These are phyloP conservation scores for Isaurus tuberculatus DNA, from an alignment of 92 coral and sea anemone species.

Conservation along the genomic window DNA sequence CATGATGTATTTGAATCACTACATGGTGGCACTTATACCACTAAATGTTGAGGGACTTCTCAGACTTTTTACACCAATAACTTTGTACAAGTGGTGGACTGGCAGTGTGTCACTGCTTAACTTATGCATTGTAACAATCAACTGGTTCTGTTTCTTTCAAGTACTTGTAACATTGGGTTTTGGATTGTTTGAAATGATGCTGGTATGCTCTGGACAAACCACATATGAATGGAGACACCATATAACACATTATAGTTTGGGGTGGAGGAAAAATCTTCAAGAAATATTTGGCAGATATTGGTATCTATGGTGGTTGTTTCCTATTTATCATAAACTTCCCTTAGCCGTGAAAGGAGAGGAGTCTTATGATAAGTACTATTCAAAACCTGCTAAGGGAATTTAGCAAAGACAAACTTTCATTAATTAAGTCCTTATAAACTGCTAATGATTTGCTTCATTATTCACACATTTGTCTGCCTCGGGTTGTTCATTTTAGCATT, in stretches of 20 bases:
- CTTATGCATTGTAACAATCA: constrained; percentile 69
- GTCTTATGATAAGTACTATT: not conserved
- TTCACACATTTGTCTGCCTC: not conserved
- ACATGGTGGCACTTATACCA: constrained; percentile 70
- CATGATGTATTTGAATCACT: constrained; percentile 63
- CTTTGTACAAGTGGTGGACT: constrained; percentile 75
- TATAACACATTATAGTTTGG: constrained; percentile 62
- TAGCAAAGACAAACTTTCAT: not conserved
- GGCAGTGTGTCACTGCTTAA: constrained; percentile 73
- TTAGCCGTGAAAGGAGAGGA: constrained; percentile 18
- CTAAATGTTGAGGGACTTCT: constrained; percentile 75
- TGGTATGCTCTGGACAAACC: constrained; percentile 79
- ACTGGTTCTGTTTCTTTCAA: constrained; percentile 80
- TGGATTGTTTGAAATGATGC: constrained; percentile 75
- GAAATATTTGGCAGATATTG: constrained; percentile 74
- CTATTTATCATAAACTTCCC: constrained; percentile 54
- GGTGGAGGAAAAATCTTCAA: constrained; percentile 73
- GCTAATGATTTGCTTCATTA: not conserved
- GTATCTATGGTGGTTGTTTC: constrained; percentile 83
- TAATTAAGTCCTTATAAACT: too few species aligned
- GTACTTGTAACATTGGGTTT: constrained; percentile 59
- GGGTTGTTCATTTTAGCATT: not conserved
- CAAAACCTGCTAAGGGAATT: constrained; percentile 39
- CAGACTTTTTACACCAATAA: constrained; percentile 68
- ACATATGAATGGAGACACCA: constrained; percentile 82